These are phyloP conservation scores for Hippolais icterina DNA, from an alignment of 2,113 vertebrate species.

Conservation along the genomic window DNA sequence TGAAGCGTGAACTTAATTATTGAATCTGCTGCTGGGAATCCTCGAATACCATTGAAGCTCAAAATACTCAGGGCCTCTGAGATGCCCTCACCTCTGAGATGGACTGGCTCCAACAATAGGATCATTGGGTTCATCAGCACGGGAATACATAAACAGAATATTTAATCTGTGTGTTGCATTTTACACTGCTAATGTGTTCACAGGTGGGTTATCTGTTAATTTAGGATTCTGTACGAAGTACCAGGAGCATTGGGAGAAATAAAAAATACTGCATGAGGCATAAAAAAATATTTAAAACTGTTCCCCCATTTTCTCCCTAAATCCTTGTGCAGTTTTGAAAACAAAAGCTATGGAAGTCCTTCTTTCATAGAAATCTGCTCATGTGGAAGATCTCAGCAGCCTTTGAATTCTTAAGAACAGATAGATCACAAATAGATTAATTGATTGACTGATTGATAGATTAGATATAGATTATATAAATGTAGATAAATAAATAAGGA, in stretches of 20 bases:
- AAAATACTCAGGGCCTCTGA: background rate
- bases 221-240: background rate
- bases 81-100: background rate
- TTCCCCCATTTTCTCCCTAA: background rate
- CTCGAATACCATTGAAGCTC: background rate
- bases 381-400: background rate
- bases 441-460: background rate
- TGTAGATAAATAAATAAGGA: background rate
- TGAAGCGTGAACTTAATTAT: background rate
- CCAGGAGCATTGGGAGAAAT: background rate
- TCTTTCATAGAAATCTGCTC: background rate
- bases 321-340: background rate
- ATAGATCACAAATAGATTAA: background rate
- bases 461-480: background rate
- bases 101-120: background rate
- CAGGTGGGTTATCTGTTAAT: background rate
- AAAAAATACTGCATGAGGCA: background rate
- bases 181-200: background rate
- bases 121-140: background rate
- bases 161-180: background rate
- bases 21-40: background rate
- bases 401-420: background rate
- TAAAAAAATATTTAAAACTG: background rate
- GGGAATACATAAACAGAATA: background rate
- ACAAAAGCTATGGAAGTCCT: background rate